Evolutionary conservation across 2,888 invertebrate species (phyloP).

Genomic region (Leucophenga maculata): DNA sequence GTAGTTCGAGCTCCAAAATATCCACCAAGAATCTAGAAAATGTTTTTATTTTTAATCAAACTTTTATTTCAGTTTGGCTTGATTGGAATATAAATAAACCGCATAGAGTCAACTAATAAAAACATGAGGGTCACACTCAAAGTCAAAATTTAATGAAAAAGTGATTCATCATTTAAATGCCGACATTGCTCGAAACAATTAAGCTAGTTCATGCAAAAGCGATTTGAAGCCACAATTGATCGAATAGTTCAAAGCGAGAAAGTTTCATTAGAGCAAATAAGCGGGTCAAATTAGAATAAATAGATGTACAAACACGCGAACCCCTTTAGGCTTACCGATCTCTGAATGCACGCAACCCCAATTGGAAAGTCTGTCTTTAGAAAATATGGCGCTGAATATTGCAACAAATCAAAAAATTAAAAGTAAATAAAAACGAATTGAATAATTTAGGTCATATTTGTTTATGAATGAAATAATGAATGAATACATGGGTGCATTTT

Average conservation of each 20-base stretch:
- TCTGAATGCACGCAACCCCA: conserved; percentile 28
- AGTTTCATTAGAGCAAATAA: conserved; percentile 53
- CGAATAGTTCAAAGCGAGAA: conserved; percentile 42
- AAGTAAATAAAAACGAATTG: conserved; percentile 70
- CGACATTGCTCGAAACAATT: conserved; percentile 58
- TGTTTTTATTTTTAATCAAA: too few species aligned
- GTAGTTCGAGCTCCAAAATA: too few species aligned
- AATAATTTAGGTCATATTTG: conserved; percentile 69
- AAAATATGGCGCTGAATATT: conserved; percentile 43
- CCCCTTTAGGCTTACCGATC: conserved; percentile 52
- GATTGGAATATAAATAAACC: conserved; percentile 19
- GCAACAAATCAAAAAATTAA: conserved; percentile 70
- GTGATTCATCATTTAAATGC: conserved; percentile 69
- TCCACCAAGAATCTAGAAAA: too few species aligned
- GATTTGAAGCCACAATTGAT: conserved; percentile 35
- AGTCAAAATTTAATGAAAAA: conserved; percentile 66
- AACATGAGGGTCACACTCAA: conserved; percentile 65
- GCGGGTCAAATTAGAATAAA: conserved; percentile 71
- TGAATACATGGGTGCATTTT: conserved; percentile 12
- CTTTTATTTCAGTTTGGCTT: too few species aligned
- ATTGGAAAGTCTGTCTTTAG: conserved; percentile 11
- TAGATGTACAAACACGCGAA: conserved; percentile 63
- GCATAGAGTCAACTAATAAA: conserved; percentile 47
- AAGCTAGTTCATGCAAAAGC: conserved; percentile 42
- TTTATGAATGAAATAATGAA: conserved; percentile 46